These are phyloP conservation scores for Rhagoletis pomonella DNA, from an alignment of 1,140 invertebrate species.

Conservation along the genomic window DNA sequence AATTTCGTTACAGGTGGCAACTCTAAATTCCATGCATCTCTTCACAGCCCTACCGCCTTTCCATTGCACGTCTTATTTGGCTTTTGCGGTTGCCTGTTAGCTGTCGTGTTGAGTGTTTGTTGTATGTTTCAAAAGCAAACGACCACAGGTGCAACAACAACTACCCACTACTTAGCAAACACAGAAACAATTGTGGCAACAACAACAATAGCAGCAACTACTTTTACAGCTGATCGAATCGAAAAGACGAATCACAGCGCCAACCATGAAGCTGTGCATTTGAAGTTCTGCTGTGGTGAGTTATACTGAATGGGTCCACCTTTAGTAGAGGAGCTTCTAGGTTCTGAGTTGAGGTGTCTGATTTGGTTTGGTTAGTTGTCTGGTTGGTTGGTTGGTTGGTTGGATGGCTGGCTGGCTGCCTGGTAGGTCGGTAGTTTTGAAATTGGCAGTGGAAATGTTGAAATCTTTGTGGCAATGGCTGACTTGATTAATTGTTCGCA, in stretches of 20 bases:
- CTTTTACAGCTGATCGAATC: constrained; percentile 37
- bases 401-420: background rate
- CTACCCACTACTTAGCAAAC: constrained; percentile 4
- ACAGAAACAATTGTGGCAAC: constrained; percentile 6
- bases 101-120: constrained; percentile 31
- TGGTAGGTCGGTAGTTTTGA: background rate
- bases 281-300: background rate
- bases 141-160: background rate
- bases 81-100: constrained; percentile 28
- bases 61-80: background rate
- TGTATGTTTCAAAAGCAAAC: constrained; percentile 7
- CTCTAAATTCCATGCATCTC: background rate
- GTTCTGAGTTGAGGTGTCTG: background rate
- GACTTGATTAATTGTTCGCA: constrained; percentile 52
- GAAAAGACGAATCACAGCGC: constrained; percentile 22
- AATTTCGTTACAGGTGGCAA: background rate
- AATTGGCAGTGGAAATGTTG: constrained; percentile 39
- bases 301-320: background rate
- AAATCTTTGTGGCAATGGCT: constrained; percentile 19
- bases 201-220: background rate
- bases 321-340: background rate
- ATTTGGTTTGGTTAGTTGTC: constrained; percentile 15
- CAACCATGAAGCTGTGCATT: background rate
- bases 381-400: background rate
- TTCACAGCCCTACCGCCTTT: background rate